Conservation (phyloP, 2,888 invertebrate genomes). For the Microdon myrmicae region DNA sequence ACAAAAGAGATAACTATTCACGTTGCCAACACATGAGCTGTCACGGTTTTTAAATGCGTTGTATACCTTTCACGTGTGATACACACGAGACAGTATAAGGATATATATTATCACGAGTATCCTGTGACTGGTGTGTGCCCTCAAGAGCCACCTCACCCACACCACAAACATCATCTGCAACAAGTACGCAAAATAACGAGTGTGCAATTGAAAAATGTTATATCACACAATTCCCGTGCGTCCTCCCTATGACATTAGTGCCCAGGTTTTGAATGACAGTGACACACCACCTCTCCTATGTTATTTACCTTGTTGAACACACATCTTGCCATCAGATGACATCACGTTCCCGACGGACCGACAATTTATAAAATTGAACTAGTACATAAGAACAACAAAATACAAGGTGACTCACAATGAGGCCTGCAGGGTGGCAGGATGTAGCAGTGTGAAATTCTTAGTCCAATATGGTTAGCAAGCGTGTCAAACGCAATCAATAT, state of each 20-base stretch:
- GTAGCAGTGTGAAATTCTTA: not conserved
- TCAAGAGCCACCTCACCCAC: slow-evolving; percentile 6
- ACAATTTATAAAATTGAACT: slow-evolving; percentile 5
- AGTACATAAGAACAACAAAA: no score
- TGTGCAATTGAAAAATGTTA: slow-evolving; percentile 22
- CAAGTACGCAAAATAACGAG: slow-evolving; percentile 36
- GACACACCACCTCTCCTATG: slow-evolving; percentile 15
- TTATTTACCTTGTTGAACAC: not conserved
- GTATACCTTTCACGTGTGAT: no score
- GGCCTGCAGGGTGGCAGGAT: no score
- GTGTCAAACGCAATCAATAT: slow-evolving; percentile 39
- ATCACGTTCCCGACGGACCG: slow-evolving; percentile 27
- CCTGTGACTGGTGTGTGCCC: slow-evolving; percentile 12
- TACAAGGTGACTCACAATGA: no score
- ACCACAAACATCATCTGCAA: slow-evolving; percentile 27
- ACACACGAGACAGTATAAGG: no score
- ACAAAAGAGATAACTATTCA: no score
- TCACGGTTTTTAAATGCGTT: no score
- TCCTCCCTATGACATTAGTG: not conserved
- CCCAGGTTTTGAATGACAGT: not conserved
- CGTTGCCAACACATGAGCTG: no score
- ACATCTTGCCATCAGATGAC: slow-evolving; percentile 8
- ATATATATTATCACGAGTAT: no score
- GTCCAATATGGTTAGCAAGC: slow-evolving; percentile 12
- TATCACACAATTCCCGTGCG: not conserved